Conservation (phyloP, 1,140 invertebrate species). For the Globodera rostochiensis region DNA sequence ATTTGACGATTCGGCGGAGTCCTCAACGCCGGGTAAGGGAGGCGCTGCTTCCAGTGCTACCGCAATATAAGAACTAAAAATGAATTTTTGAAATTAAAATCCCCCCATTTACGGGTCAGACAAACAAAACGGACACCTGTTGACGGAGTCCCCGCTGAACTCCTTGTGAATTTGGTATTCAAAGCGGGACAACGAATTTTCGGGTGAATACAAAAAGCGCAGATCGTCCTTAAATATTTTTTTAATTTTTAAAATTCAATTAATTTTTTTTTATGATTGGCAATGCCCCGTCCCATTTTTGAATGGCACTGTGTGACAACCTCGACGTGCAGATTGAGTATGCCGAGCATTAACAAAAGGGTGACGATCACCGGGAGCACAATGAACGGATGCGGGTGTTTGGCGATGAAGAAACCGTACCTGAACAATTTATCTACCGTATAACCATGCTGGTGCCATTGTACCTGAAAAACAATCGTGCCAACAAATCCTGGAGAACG, state of each 20-base stretch:
- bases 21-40: conserved; percentile 9
- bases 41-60: conserved; percentile 52
- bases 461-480: conserved; percentile 49
- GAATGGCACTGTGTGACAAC: conserved; percentile 17
- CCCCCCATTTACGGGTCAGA: too few species aligned
- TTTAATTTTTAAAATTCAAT: conserved; percentile 24
- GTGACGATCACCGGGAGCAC: conserved; percentile 55
- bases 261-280: too few species aligned
- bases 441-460: not conserved
- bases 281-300: too few species aligned
- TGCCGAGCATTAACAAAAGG: conserved; percentile 52
- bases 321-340: conserved; percentile 55
- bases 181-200: conserved; percentile 57
- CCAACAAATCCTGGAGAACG: conserved; percentile 54
- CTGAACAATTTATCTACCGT: conserved; percentile 22
- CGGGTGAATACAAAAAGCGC: conserved; percentile 62
- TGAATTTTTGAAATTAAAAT: not conserved
- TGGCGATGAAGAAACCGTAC: conserved; percentile 57
- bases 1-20: not conserved
- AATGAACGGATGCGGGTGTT: conserved; percentile 55
- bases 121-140: conserved; percentile 44
- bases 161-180: conserved; percentile 62
- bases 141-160: conserved; percentile 61
- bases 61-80: conserved; percentile 55
- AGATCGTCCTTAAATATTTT: conserved; percentile 57